phyloP scores from a whole-genome alignment of 2,113 vertebrate species.

The Apistogramma diplotaenia region DNA sequence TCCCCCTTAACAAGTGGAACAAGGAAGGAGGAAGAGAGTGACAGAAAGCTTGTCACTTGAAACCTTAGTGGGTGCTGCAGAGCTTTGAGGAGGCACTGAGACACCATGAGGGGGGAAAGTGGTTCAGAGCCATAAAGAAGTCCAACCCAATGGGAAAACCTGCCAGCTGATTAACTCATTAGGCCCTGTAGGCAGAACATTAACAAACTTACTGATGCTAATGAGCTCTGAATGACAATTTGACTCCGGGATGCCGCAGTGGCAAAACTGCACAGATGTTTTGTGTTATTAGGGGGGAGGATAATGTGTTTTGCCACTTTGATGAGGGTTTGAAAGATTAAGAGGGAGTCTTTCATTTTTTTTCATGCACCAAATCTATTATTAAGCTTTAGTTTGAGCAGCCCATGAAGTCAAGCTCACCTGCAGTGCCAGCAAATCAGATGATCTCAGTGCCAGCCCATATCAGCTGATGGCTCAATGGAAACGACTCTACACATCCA shows the following conservation, averaged over 20 bases:
- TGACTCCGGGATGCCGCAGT: background rate
- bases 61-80: slow-evolving; percentile 64
- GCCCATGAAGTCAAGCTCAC: background rate
- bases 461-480: background rate
- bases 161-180: slow-evolving; percentile 56
- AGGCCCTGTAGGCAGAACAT: background rate
- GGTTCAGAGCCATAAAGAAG: slow-evolving; percentile 32
- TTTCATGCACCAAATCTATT: background rate
- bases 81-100: slow-evolving; percentile 47
- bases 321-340: background rate
- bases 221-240: slow-evolving; percentile 22
- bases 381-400: background rate
- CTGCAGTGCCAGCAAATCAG: background rate
- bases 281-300: background rate
- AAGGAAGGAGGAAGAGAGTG: slow-evolving; percentile 57
- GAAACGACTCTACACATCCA: background rate
- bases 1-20: slow-evolving; percentile 30
- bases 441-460: background rate
- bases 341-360: background rate
- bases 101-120: slow-evolving; percentile 42
- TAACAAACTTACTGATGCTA: slow-evolving; percentile 30
- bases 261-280: background rate
- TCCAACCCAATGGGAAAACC: slow-evolving; percentile 26
- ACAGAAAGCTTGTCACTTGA: slow-evolving; percentile 71
- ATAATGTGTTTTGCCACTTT: background rate